A percentile compares a stretch with the other conserved stretches of the same genome.
These are phyloP conservation scores for Illadopsis cleaveri DNA, from an alignment of 2,113 vertebrate genomes.

Conservation along the genomic window DNA sequence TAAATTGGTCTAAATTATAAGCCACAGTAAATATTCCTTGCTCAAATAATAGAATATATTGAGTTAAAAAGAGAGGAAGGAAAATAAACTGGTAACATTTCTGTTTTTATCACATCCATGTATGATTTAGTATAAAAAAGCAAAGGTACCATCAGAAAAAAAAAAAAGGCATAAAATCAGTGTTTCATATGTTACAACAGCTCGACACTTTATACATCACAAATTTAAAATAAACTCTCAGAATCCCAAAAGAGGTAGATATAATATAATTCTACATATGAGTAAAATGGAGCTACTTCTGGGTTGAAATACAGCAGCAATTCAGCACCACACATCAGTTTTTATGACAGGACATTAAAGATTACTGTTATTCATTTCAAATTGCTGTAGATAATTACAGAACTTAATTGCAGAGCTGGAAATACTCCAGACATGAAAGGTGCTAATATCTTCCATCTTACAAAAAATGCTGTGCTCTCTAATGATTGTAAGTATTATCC, in stretches of 20 bases:
- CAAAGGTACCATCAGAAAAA: not conserved
- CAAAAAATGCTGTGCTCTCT: not conserved
- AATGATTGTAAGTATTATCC: not conserved
- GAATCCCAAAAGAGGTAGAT: not conserved
- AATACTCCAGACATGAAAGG: constrained; percentile 36
- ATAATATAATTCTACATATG: not conserved
- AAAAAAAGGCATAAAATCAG: not conserved
- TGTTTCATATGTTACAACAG: not conserved
- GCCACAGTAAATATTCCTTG: not conserved
- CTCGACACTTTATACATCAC: not conserved
- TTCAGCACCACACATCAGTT: not conserved
- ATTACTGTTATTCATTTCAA: constrained; percentile 44
- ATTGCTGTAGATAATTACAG: constrained; percentile 41
- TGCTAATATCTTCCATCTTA: constrained; percentile 11
- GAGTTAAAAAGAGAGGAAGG: not conserved
- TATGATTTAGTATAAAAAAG: not conserved
- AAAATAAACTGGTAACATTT: not conserved
- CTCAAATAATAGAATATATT: not conserved
- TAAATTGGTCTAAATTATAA: not conserved
- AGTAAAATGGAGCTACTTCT: not conserved
- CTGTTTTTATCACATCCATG: not conserved
- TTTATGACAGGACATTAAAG: constrained; percentile 32
- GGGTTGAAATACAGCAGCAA: not conserved
- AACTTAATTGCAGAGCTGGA: constrained; percentile 49
- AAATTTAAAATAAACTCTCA: not conserved